phyloP scores from a whole-genome alignment of 2,113 vertebrate species.

The Calonectris borealis region DNA sequence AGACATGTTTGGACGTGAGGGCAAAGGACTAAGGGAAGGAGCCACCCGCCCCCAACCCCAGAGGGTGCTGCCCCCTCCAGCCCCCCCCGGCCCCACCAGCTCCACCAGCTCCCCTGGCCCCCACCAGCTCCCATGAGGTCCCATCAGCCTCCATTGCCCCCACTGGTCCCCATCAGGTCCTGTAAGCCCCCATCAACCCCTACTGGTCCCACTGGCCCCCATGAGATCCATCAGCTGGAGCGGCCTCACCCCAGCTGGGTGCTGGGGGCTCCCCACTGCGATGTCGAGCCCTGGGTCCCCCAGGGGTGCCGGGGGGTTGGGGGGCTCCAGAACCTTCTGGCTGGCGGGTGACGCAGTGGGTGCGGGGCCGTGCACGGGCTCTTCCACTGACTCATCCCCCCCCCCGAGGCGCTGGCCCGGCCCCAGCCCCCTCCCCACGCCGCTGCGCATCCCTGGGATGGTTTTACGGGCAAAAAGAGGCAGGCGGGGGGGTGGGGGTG shows the following conservation, averaged over 20 bases:
- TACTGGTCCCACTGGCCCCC: background rate
- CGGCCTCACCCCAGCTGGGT: background rate
- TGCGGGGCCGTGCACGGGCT: background rate
- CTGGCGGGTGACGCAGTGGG: background rate
- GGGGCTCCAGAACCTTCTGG: constrained; percentile 9
- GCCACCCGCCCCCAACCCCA: too few species aligned
- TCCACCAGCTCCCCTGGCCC: background rate
- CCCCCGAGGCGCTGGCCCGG: background rate
- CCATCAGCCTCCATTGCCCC: too few species aligned
- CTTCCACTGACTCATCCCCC: constrained; percentile 6
- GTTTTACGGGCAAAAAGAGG: background rate
- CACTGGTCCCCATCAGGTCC: too few species aligned
- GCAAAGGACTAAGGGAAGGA: too few species aligned
- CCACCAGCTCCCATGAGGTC: too few species aligned
- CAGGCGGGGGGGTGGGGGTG: background rate
- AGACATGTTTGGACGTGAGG: rapidly evolving
- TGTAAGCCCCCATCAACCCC: background rate
- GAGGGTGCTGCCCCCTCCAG: background rate
- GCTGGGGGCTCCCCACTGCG: too few species aligned
- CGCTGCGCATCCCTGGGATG: background rate
- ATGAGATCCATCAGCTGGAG: background rate
- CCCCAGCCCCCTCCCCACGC: background rate
- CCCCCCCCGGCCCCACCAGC: background rate
- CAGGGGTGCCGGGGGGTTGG: too few species aligned
- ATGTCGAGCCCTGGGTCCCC: rapidly evolving